These are phyloP conservation scores for Enteromius anoplus DNA, from an alignment of 2,797 vertebrate genomes.

Conservation along the genomic window DNA sequence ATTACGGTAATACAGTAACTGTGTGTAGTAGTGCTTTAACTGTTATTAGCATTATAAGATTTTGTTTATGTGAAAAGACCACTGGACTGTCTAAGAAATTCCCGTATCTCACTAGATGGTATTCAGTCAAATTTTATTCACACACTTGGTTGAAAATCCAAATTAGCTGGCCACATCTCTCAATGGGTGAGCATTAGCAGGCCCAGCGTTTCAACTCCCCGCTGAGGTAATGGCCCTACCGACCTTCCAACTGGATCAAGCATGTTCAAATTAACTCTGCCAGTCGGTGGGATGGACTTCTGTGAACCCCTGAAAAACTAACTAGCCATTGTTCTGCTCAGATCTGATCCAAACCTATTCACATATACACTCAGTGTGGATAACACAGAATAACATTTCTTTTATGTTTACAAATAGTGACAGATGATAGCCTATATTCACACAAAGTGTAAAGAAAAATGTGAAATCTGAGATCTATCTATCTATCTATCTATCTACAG, in stretches of 20 bases:
- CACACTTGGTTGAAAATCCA: neutral
- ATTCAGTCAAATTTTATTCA: neutral
- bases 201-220: neutral
- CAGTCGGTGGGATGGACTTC: neutral
- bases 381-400: no score
- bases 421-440: no score
- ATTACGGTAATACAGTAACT: neutral
- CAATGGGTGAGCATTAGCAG: constrained; percentile 9
- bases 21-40: neutral
- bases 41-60: neutral
- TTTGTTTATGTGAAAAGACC: neutral
- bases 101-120: neutral
- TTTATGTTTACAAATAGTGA: no score
- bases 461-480: no score
- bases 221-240: constrained; percentile 9
- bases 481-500: neutral
- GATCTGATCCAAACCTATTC: neutral
- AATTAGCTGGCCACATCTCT: neutral
- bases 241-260: constrained; percentile 3
- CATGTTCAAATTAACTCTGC: neutral
- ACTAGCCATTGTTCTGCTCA: neutral
- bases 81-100: neutral
- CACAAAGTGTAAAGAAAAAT: no score
- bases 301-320: neutral
- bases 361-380: no score